Evolutionary conservation across 1,140 invertebrate species (phyloP), one percentile per base, ranked within the genome.

Genomic region (Heliothis subflexa): DNA sequence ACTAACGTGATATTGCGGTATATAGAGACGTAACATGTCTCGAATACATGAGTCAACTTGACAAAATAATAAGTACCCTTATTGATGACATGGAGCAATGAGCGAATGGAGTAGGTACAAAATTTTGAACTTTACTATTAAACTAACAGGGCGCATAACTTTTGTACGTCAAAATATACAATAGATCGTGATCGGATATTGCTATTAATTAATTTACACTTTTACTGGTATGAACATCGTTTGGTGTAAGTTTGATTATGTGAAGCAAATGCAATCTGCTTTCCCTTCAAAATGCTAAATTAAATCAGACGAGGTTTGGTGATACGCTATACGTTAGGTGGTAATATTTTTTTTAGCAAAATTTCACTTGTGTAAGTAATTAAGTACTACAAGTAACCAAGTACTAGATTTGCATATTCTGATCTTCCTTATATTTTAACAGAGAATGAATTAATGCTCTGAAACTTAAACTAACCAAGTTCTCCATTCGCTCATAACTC

Each of bases 41-140:
- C 47, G 12, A 68, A 68, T 70, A 70, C 62, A 21, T 9, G 47
- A 54, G n/a, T n/a, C 18, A 54, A 72, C 54, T 72, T 57, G 70
- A 72, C 54, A 57, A 11, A 14, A 12, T 72, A 72, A 45, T 72
- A 55, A 57, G 33, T 33, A 28, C 66, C 14, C 14, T 72, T 16
- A 28, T 47, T 47, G 45, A 40, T 47, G 40, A 12, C 40, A 18
- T 47, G 40, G 62, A 66, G 62, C 47, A 16, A 16, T 21, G 40
- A 66, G 62, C 62, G 47, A 66, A 66, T 21, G 40, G 62, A 66
- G 62, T 16, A n/a, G 18, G 47, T 40, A 66, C 9, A 9, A 0
- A 0, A 40, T 40, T 40, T 40, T 5, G 21, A 25, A 25, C 5
- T 40, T 40, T 5, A 40, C 3, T 40, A 40, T 9, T 40, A 7